Base-by-base conservation (phyloP, 2,888 invertebrate genomes). In the Chaetogeoica ovagalla region DNA sequence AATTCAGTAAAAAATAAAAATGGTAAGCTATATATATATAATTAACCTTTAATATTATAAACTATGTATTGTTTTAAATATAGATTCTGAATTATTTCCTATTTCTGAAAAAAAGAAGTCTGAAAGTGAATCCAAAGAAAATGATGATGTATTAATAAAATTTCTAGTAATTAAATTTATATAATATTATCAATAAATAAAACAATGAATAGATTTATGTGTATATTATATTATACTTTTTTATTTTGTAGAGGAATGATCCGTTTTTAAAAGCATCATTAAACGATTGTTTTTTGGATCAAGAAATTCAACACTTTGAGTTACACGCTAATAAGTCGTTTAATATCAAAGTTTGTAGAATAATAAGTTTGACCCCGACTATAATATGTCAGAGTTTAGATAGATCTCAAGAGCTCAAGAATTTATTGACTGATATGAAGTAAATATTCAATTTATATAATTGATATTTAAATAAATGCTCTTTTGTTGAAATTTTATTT, bases 391-490 rank as follows among this genome's bases (percentile, higher is more conserved):
- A 70, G 60, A 19, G 0, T 19, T 2, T 77, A 13, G 60, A 77
- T 23, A n/a, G 52, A 62, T 55, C 39, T 60, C 11, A 48, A 6
- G 52, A 70, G 13, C 21, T 60, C 5, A n/a, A 37, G 0, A 21
- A 69, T 39, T 21, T 77, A 37, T 39, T 69, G 52, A 21, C 4
- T 48, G 21, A 70, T 69, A 77, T 77, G 77, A 77, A 77, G 75
- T 68, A 75, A 55, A 5, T 75, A 68, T 74, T 21, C 37, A 52
- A 74, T 9, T 21, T 2, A 48, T 52, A 48, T 48, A 13, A 52
- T 65, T 6, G 19, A 8, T 65, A n/a, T n/a, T 37, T n/a, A 8
- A 7, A n/a, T n/a, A 21, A 39, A 39, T n/a, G 19, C 19, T 65
- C n/a, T 8, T 65, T 65, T 43, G 21, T 48, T 48, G 6, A 52